Base-by-base conservation (phyloP, 1,140 invertebrate genomes). In the Whitmania pigra region DNA sequence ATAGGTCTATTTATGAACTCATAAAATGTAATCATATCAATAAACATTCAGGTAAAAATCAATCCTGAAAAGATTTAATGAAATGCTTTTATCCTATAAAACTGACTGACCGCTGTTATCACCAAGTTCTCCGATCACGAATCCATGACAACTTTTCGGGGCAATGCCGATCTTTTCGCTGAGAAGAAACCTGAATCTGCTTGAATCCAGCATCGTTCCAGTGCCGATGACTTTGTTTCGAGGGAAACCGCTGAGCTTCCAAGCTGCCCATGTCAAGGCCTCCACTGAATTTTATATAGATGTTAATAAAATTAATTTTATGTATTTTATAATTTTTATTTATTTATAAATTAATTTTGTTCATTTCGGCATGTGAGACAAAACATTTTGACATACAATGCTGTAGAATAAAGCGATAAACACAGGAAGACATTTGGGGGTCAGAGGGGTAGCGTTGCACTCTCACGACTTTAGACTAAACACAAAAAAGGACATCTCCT, bases 161-260 rank as follows among this genome's bases (percentile, higher is more conserved):
- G 90, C 89, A 54, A 93, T 86, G 69, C 87, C 86, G 31, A 94
- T 82, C 77, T 86, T 88, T 79, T 94, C 88, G 0, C 90, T 90
- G 66, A 94, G 84, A 22, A 93, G 82, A 82, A 91, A 93, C n/a
- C 90, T 86, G 83, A 94, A 93, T 57, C 92, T 84, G 0, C 90
- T 89, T 0, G 91, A 92, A 81, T 94, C 92, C 60, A 94, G 83
- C 82, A 93, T 94, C 6, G 91, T 94, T 25, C 92, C 92, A 54
- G 90, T 91, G 25, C 92, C 92, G 77, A 94, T 89, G 11, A 94
- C 89, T 53, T 88, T 87, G 77, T 92, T 86, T 77, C 88, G 88
- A 18, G 92, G 91, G 73, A 94, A 82, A 5, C 92, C 91, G 73
- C 90, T 92, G 40, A 94, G 78, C 79, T 92, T 94, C 92, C 92